Evolutionary conservation across 2,888 invertebrate species (phyloP).

Genomic region (Frankliniella fusca): DNA sequence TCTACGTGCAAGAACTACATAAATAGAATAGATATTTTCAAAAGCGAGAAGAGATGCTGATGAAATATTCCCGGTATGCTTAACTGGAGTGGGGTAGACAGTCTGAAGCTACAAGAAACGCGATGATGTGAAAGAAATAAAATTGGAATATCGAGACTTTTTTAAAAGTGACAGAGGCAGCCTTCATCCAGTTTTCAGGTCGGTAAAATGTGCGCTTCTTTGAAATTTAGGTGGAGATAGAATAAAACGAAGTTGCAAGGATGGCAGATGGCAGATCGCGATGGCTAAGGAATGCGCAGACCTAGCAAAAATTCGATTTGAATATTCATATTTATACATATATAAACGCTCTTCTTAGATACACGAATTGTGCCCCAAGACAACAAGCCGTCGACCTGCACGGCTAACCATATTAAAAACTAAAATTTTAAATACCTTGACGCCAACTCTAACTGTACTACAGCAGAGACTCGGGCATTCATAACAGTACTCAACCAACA

Average conservation of each 20-base stretch:
- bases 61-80: neutral
- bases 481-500: neutral
- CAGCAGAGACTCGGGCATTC: neutral
- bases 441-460: neutral
- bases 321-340: neutral
- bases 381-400: neutral
- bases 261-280: too few species aligned
- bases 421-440: neutral
- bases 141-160: too few species aligned
- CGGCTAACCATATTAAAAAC: neutral
- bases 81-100: too few species aligned
- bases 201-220: too few species aligned
- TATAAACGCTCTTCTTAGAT: neutral
- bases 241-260: too few species aligned
- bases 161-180: too few species aligned
- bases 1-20: neutral
- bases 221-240: too few species aligned
- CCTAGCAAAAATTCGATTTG: neutral
- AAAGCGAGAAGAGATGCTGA: neutral
- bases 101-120: too few species aligned
- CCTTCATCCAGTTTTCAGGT: too few species aligned
- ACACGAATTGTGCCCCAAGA: slow-evolving; percentile 26
- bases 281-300: neutral
- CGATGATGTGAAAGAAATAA: too few species aligned
- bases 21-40: neutral